A percentile compares a stretch with the other conserved stretches of the same genome.
Conservation (phyloP, 2,797 vertebrate species). For the Acanthurus leucopareius region DNA sequence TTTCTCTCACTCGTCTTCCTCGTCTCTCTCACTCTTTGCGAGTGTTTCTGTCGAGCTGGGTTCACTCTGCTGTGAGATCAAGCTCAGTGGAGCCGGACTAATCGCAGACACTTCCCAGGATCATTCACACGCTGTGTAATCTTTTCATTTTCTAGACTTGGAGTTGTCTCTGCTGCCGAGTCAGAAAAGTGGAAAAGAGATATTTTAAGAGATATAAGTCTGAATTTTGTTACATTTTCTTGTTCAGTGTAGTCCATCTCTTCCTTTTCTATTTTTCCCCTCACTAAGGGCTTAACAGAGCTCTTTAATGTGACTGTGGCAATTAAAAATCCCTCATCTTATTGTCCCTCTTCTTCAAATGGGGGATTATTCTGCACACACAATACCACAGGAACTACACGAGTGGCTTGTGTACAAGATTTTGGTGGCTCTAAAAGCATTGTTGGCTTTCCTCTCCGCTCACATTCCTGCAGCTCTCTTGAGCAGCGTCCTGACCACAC, state of each 20-base stretch:
- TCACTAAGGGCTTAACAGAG: not conserved
- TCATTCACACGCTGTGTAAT: constrained; percentile 70
- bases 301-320: constrained; percentile 16
- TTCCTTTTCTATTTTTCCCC: constrained; percentile 2
- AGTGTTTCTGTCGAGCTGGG: constrained; percentile 49
- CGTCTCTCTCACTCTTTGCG: constrained; percentile 12
- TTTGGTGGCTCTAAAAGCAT: constrained; percentile 77
- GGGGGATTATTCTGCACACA: constrained; percentile 42
- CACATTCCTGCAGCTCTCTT: constrained; percentile 71
- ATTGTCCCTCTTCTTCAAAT: constrained; percentile 52
- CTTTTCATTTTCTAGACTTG: constrained; percentile 56
- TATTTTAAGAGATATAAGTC: not conserved
- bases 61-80: constrained; percentile 72
- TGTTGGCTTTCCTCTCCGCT: constrained; percentile 73
- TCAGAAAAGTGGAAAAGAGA: constrained; percentile 34
- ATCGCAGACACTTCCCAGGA: constrained; percentile 75
- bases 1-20: constrained; percentile 16
- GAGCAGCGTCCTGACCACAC: constrained; percentile 76
- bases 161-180: constrained; percentile 49
- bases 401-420: constrained; percentile 60
- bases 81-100: constrained; percentile 79
- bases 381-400: constrained; percentile 56
- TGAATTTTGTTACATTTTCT: constrained; percentile 2
- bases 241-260: not conserved
- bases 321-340: constrained; percentile 61